Evolutionary conservation across 2,113 vertebrate genomes (phyloP), one percentile per base, ranked within the genome.

Genomic region (Empidonax traillii): DNA sequence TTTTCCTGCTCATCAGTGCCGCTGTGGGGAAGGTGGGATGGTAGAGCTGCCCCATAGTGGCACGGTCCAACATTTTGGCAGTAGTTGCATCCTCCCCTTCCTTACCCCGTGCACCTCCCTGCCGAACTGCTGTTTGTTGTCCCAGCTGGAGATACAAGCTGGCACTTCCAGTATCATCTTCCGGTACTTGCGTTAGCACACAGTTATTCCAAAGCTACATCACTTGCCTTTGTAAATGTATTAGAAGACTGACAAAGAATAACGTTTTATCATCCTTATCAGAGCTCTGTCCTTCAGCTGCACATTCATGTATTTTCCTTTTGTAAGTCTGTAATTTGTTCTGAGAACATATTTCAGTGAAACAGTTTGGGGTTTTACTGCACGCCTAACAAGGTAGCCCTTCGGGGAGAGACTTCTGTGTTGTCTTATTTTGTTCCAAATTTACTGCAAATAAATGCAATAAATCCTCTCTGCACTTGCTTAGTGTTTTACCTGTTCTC

Each of bases 361-460:
- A 86, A 83, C 14, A 83, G 59, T 85, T 89, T 1, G 7, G 28
- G 58, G 21, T 41, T 90, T 93, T 89, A 92, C 66, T 72, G 66
- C 83, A n/a, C 39, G 41, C 49, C 69, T 96, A 88, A 96, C 87
- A 87, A 88, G 86, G 79, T 37, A 89, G 41, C 61, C 76, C 94
- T 95, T 92, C 65, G 37, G 94, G 93, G 93, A 92, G 35, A 93
- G 43, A 49, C 63, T 93, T 90, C 72, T 88, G 46, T 2, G 0
- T 86, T 77, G 85, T 84, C 94, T 95, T 86, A 89, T 77, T 96
- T 88, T 65, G 13, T 91, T 95, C 66, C 68, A 86, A 55, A 93
- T 95, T 94, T 84, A 90, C 69, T 72, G 65, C 79, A 93, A 92
- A 96, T 90, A 73, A 95, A 89, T 33, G 63, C 66, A 93, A 65